Percentiles rank a stretch among this genome's conserved stretches.
phyloP scores from a whole-genome alignment of 2,797 vertebrate genomes.

The Rhyacichthys aspro region DNA sequence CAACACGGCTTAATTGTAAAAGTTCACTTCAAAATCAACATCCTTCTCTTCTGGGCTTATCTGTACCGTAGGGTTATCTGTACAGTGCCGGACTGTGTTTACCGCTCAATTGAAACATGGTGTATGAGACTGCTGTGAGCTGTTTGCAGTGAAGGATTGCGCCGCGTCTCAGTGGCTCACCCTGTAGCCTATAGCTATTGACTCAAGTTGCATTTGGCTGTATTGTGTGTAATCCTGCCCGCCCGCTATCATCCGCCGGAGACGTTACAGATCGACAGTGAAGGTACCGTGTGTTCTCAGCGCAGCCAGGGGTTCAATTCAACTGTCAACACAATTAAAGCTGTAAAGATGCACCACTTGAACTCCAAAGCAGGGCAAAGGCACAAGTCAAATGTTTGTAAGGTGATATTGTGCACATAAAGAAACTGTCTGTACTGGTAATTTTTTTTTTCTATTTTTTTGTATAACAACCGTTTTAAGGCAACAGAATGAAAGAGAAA shows the following conservation, averaged over 20 bases:
- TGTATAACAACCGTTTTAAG: neutral
- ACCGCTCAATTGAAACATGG: too few species aligned
- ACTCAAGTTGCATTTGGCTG: slow-evolving; percentile 35
- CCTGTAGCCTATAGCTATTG: slow-evolving; percentile 16
- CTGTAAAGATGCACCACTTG: slow-evolving; percentile 6
- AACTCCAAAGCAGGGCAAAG: slow-evolving; percentile 13
- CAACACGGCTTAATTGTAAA: too few species aligned
- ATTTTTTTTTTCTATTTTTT: too few species aligned
- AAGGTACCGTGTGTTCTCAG: slow-evolving; percentile 18
- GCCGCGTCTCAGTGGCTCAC: slow-evolving; percentile 9
- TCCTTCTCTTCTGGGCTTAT: too few species aligned
- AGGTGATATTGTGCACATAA: neutral
- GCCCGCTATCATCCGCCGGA: slow-evolving; percentile 39
- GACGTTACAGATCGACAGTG: slow-evolving; percentile 15
- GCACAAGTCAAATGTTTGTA: slow-evolving; percentile 8
- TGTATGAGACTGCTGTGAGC: too few species aligned
- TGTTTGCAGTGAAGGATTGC: slow-evolving; percentile 19
- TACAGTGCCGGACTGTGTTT: too few species aligned
- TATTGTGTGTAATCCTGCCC: slow-evolving; percentile 25
- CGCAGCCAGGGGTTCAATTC: slow-evolving; percentile 30
- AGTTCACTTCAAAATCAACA: too few species aligned
- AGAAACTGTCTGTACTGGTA: too few species aligned
- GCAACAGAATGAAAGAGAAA: too few species aligned
- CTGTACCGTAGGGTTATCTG: too few species aligned
- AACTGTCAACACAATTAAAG: slow-evolving; percentile 30